A percentile compares a stretch with the other conserved stretches of the same genome.
phyloP scores from a whole-genome alignment of 2,797 vertebrate species.

The Huso huso region DNA sequence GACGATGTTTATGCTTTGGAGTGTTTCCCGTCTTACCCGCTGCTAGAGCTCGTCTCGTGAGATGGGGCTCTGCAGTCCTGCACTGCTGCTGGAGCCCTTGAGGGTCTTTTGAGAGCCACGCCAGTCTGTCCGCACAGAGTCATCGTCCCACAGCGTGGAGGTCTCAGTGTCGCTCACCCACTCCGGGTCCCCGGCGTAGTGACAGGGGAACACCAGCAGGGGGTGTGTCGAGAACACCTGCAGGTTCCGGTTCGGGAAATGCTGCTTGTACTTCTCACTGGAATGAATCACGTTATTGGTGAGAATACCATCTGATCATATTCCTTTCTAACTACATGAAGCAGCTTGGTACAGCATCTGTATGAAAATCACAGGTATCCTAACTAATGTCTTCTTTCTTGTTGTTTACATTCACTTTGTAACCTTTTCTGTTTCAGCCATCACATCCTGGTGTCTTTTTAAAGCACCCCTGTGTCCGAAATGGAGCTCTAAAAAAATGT shows the following conservation, averaged over 20 bases:
- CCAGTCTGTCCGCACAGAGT: constrained; percentile 75
- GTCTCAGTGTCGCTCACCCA: constrained; percentile 97
- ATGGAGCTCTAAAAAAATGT: too few relatives aligned
- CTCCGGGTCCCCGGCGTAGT: constrained; percentile 78
- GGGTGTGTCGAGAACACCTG: constrained; percentile 77
- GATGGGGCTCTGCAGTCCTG: constrained; percentile 45
- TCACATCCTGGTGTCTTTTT: constrained; percentile 44
- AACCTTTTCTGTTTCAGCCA: too few relatives aligned
- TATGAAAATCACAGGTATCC: too few relatives aligned
- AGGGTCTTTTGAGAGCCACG: constrained; percentile 81
- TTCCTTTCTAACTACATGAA: too few relatives aligned
- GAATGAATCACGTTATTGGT: background rate
- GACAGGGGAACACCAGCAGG: constrained; percentile 81
- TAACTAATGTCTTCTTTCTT: too few relatives aligned
- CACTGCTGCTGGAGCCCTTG: constrained; percentile 50
- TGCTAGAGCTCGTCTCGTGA: constrained; percentile 76
- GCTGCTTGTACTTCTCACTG: constrained; percentile 81
- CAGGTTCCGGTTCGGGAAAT: constrained; percentile 77
- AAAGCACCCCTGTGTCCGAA: too few relatives aligned
- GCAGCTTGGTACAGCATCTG: too few relatives aligned
- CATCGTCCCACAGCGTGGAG: constrained; percentile 90
- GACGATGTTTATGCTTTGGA: too few relatives aligned
- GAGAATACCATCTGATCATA: too few relatives aligned
- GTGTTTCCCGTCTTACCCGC: too few relatives aligned
- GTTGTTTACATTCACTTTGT: too few relatives aligned